phyloP scores from a whole-genome alignment of 2,113 vertebrate species.

The Symphodus melops region DNA sequence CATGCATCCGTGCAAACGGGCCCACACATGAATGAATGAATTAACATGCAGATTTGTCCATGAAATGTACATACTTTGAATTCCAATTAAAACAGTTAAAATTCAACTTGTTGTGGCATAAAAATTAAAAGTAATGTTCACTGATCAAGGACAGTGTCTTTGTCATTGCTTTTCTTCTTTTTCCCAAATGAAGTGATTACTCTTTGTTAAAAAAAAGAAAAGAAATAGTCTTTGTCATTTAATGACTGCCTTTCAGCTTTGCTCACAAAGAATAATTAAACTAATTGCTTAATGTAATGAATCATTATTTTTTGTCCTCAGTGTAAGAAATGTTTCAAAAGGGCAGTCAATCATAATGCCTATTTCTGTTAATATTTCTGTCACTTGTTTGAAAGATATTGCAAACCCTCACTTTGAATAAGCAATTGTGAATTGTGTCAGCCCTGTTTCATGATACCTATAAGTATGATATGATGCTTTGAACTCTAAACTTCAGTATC shows the following conservation, averaged over 20 bases:
- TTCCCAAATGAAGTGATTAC: slow-evolving; percentile 47
- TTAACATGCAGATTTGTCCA: slow-evolving; percentile 29
- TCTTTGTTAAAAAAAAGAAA: slow-evolving; percentile 41
- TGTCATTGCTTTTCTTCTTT: slow-evolving; percentile 25
- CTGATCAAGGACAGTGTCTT: slow-evolving; percentile 21
- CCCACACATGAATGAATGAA: slow-evolving; percentile 42
- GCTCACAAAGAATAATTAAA: slow-evolving; percentile 33
- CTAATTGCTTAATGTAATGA: slow-evolving; percentile 17
- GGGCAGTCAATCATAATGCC: slow-evolving; percentile 2
- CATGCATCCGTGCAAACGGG: slow-evolving; percentile 51
- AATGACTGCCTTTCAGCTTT: slow-evolving; percentile 41
- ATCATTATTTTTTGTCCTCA: not conserved
- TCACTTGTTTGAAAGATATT: slow-evolving; percentile 6
- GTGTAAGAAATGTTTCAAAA: slow-evolving; percentile 4
- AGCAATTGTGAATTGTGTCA: not conserved
- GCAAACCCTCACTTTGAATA: not conserved
- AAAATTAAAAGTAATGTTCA: slow-evolving; percentile 39
- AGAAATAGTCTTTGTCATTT: slow-evolving; percentile 13
- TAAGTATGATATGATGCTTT: not conserved
- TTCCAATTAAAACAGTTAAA: not conserved
- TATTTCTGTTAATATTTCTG: not conserved
- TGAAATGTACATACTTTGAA: not conserved
- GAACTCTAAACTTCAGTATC: slow-evolving; percentile 13
- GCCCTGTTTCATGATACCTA: too few relatives aligned
- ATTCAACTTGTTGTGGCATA: slow-evolving; percentile 6